Conservation (phyloP, 2,113 vertebrate species). For the Proteles cristata region DNA sequence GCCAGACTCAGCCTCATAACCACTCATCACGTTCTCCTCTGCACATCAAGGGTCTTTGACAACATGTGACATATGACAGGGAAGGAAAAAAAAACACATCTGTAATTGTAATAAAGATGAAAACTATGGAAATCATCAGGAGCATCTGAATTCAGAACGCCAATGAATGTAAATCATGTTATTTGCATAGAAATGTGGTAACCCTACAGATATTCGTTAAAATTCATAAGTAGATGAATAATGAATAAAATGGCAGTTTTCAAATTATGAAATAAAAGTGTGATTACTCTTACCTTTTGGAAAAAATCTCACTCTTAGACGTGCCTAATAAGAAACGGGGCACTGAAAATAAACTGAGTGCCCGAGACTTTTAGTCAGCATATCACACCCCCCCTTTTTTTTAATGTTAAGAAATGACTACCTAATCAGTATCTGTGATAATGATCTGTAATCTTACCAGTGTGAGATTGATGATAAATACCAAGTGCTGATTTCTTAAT, state of each 20-base stretch:
- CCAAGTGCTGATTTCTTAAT: slow-evolving; percentile 78
- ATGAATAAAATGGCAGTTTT: slow-evolving; percentile 56
- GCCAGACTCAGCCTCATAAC: not conserved
- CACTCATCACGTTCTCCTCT: not conserved
- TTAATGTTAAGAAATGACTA: slow-evolving; percentile 61
- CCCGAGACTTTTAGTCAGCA: slow-evolving; percentile 50
- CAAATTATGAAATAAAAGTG: slow-evolving; percentile 53
- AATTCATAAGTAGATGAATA: slow-evolving; percentile 60
- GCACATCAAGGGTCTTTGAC: not conserved
- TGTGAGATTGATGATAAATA: slow-evolving; percentile 71
- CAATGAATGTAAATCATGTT: slow-evolving; percentile 48
- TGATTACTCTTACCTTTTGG: slow-evolving; percentile 40
- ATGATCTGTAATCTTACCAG: slow-evolving; percentile 67
- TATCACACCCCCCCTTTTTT: not conserved
- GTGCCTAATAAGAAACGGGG: slow-evolving; percentile 34
- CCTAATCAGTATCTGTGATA: slow-evolving; percentile 72
- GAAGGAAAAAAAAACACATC: not conserved
- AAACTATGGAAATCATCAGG: slow-evolving; percentile 48
- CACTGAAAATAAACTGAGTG: slow-evolving; percentile 59
- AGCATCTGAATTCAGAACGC: slow-evolving; percentile 19
- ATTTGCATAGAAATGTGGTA: slow-evolving; percentile 68
- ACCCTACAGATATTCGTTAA: not conserved
- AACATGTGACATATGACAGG: not conserved
- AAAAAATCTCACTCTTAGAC: not conserved
- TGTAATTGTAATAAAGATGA: slow-evolving; percentile 36